Evolutionary conservation across 2,797 vertebrate genomes (phyloP), one percentile per base, ranked within the genome.

Genomic region (Apodemus agrarius): DNA sequence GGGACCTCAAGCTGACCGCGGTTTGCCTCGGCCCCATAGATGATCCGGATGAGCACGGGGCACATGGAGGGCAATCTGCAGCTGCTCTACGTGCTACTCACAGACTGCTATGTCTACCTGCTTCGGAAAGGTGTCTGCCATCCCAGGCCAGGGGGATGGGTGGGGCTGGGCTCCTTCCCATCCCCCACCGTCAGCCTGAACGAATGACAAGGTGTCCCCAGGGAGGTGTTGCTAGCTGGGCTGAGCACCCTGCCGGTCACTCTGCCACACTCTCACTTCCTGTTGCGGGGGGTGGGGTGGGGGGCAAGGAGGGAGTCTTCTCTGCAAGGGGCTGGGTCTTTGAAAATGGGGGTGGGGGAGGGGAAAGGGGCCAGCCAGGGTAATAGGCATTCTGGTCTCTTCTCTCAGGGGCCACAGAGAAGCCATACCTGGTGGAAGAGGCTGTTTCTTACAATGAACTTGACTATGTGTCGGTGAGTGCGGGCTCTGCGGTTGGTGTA

Each of bases 51-150:
- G 99, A 99, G 99, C 97, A 99, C 99, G 0, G 99, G 99, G 69
- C 99, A 99, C 97, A 99, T 99, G 99, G 99, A 99, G 95, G 99
- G 99, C 0, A 99, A 99, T 98, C 98, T 99, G 92, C 99, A 99
- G 98, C 99, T 99, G 16, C 98, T 99, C 67, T 99, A 99, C 0
- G 98, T 99, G 98, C 98, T 99, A 96, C 98, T 99, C 95, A 99
- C 99, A 0, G 99, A 99, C 98, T 99, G 99, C 98, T 99, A 99
- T 0, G 98, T 99, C 96, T 99, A 99, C 97, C 98, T 99, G 95
- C 99, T 99, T 65, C 99, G 99, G 61, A 99, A 99, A 99, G 99
- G 99, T 99, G 97, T 14, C 94, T 34, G 54, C 78, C 1, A 0
- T 61, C 76, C 91, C 3, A 0, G 61, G 3, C 82, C 24, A 3